Evolutionary conservation across 1,140 invertebrate species (phyloP), one percentile per base, ranked within the genome.

Genomic region (Solenopsis fugax): DNA sequence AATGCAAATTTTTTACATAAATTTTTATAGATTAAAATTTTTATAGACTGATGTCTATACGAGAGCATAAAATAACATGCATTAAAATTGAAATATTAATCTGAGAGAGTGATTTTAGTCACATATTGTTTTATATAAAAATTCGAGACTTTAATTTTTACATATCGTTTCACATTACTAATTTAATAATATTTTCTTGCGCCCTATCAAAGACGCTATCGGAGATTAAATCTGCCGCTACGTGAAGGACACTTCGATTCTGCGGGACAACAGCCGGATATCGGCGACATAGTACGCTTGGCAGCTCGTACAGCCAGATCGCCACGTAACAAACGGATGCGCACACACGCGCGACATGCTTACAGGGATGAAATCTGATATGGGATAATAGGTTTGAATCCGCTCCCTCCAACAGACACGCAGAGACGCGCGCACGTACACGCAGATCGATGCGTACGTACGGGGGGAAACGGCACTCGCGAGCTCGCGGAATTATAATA

Each of bases 371-470:
- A 73, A 48, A 73, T 73, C 67, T 58, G 65, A 82, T 73, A 82
- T 58, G 24, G 54, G 80, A 82, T 82, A 82, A 82, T 82, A 73
- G 80, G 41, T 82, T 60, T n/a, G 80, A 82, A 82, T 82, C 67
- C 80, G 52, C 54, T 71, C 34, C 9, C 9, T 4, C 29, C 10
- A 0, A 50, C 5, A 41, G 41, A 50, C 34, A 41, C n/a, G 24
- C 16, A 10, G 9, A 12, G 10, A 37, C 7, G 10, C 50, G 16
- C 9, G 52, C 16, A 45, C n/a, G 18, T 13, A 34, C 4, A 45
- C 21, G 9, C 48, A 41, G 34, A 71, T 58, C 64, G 64, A 69
- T 69, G 13, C 64, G 16, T 50, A 21, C 24, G 45, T 48, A 24
- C 2, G 12, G 21, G 41, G 9, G 41, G 2, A 56, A n/a, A 80